Conservation (phyloP, 2,113 vertebrate genomes). For the Gasterosteus nipponicus region DNA sequence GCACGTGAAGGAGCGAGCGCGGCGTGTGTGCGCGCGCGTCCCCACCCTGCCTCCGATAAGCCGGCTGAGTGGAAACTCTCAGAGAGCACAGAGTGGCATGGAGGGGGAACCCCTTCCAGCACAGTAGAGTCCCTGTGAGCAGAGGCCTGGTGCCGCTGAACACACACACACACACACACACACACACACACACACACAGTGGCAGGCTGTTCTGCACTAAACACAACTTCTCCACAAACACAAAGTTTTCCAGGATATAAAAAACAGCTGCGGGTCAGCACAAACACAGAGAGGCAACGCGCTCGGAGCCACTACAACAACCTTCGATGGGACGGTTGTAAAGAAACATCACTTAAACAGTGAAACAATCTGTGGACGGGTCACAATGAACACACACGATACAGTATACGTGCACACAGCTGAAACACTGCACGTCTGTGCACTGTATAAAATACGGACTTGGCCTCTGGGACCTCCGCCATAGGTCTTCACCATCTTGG, state of each 20-base stretch:
- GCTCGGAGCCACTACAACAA: slow-evolving; percentile 1
- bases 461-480: neutral
- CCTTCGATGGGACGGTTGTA: slow-evolving; percentile 3
- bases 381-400: neutral
- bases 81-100: slow-evolving; percentile 74
- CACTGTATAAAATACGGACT: neutral
- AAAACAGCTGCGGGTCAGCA: slow-evolving; percentile 2
- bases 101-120: slow-evolving; percentile 50
- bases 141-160: slow-evolving; percentile 57
- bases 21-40: slow-evolving; percentile 55
- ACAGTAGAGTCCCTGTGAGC: slow-evolving; percentile 75
- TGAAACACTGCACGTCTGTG: neutral
- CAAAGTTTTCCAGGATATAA: slow-evolving; percentile 34
- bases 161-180: slow-evolving; percentile 46
- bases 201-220: slow-evolving; percentile 53
- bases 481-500: neutral
- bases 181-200: slow-evolving; percentile 26
- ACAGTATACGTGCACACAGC: neutral
- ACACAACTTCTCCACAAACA: slow-evolving; percentile 52
- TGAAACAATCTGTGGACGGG: neutral
- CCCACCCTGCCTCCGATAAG: slow-evolving; percentile 51
- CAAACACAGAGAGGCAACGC: slow-evolving; percentile 22
- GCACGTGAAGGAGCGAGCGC: slow-evolving; percentile 32
- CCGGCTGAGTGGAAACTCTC: slow-evolving; percentile 62
- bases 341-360: neutral